These are phyloP conservation scores for Diprion similis DNA, from an alignment of 1,140 invertebrate species.

Conservation along the genomic window DNA sequence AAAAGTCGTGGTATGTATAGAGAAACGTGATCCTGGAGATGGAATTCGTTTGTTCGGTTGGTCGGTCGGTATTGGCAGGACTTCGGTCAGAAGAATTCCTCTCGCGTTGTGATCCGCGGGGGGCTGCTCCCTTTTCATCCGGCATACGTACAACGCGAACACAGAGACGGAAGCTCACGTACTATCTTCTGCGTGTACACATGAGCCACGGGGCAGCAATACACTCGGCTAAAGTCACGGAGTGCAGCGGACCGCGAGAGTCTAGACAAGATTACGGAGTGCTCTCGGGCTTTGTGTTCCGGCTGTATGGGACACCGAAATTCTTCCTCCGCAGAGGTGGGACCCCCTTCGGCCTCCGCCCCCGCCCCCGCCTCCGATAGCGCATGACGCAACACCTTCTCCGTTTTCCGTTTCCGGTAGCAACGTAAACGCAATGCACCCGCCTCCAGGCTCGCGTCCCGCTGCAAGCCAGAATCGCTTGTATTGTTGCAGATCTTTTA, in stretches of 20 bases:
- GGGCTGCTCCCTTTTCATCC: background rate
- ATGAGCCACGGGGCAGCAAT: background rate
- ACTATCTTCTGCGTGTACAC: no score
- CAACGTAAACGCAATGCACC: background rate
- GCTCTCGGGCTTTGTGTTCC: background rate
- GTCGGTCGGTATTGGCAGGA: background rate
- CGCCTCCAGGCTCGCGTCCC: background rate
- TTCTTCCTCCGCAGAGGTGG: background rate
- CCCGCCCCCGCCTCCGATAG: background rate
- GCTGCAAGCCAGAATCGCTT: background rate
- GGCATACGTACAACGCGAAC: background rate
- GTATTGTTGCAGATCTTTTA: background rate
- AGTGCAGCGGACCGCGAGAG: background rate
- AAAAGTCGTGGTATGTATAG: no score
- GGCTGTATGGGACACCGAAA: background rate
- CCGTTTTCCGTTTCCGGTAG: conserved; percentile 2
- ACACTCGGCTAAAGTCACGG: conserved; percentile 1
- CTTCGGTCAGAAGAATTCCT: background rate
- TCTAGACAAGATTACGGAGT: conserved; percentile 7
- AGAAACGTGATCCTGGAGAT: conserved; percentile 2
- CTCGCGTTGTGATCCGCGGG: background rate
- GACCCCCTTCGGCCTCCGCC: background rate
- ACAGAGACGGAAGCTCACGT: background rate
- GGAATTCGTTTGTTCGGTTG: background rate
- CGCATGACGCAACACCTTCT: conserved; percentile 4